These are phyloP conservation scores for Daboia siamensis DNA, from an alignment of 2,113 vertebrate species.

Conservation along the genomic window DNA sequence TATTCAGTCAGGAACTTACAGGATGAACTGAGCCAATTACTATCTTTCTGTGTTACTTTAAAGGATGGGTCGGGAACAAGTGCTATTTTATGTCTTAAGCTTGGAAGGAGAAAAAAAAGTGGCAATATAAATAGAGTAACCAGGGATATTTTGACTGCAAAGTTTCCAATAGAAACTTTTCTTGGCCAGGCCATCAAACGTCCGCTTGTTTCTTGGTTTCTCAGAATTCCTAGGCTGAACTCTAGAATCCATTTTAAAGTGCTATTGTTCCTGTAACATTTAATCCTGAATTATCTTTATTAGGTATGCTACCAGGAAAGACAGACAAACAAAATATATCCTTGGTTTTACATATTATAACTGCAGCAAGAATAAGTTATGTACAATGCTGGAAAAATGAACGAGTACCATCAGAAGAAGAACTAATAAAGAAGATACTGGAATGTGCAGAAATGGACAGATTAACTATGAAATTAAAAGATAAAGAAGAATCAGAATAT, in stretches of 20 bases:
- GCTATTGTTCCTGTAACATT: not conserved
- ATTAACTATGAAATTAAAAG: too few species aligned
- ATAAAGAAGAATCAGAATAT: too few species aligned
- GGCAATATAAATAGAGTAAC: not conserved
- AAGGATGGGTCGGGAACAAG: not conserved
- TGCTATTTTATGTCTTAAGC: not conserved
- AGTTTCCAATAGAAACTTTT: not conserved
- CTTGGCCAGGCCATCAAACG: not conserved
- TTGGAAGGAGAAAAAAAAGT: not conserved
- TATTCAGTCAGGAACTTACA: not conserved
- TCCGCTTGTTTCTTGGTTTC: not conserved
- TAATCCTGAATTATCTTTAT: too few species aligned
- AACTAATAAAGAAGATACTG: too few species aligned
- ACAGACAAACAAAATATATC: too few species aligned
- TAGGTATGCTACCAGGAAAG: too few species aligned
- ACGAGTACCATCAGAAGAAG: too few species aligned
- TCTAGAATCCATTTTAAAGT: not conserved
- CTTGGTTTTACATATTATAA: too few species aligned
- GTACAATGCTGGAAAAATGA: too few species aligned
- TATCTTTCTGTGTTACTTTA: not conserved
- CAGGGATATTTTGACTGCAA: not conserved
- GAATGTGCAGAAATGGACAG: too few species aligned
- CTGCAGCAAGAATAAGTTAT: too few species aligned
- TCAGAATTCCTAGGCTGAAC: not conserved
- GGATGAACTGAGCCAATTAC: not conserved